Base-by-base conservation (phyloP, 2,113 vertebrate species). In the Xerus inauris region DNA sequence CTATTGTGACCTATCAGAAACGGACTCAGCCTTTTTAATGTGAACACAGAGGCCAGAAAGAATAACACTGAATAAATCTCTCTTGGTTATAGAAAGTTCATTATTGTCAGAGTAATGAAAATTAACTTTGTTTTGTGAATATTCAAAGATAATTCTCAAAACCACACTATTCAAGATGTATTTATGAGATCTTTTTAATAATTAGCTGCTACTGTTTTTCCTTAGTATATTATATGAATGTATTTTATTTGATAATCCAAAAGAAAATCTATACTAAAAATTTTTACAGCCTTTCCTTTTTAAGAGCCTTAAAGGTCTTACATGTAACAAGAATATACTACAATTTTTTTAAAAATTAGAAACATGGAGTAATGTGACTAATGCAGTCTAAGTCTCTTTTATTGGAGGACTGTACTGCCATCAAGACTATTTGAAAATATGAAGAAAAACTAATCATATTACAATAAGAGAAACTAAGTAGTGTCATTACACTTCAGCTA, bases 1-100 rank as follows among this genome's bases (percentile, higher is more conserved):
- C 72, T 96, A 88, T 94, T 96, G 91, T 98, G 90, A 98, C 49
- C 91, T 97, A 82, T 97, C 3, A 5, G 96, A 98, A 97, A 97
- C 79, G 86, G 73, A 95, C 79, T 93, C 95, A 98, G 91, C 76
- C 35, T 97, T 98, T 73, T 97, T 90, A 92, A 54, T 97, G 67
- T 83, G 91, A 97, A 98, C 91, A 54, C 72, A 87, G 96, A 97
- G 84, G 90, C 77, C 51, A 87, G 86, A 96, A 95, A 97, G 95
- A 97, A 96, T 72, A 96, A 85, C 73, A 87, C 8, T 87, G 73
- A 73, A n/a, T n/a, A n/a, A n/a, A 35, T 97, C 69, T 87, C 1
- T 26, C 88, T 91, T 90, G 62, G 69, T 85, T 97, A 94, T 96
- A 98, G 71, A 96, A 98, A 98, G 94, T 95, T 91, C 96, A 69